Evolutionary conservation across 92 coral and sea anemone species (phyloP).

Genomic region (Isaurus tuberculatus): DNA sequence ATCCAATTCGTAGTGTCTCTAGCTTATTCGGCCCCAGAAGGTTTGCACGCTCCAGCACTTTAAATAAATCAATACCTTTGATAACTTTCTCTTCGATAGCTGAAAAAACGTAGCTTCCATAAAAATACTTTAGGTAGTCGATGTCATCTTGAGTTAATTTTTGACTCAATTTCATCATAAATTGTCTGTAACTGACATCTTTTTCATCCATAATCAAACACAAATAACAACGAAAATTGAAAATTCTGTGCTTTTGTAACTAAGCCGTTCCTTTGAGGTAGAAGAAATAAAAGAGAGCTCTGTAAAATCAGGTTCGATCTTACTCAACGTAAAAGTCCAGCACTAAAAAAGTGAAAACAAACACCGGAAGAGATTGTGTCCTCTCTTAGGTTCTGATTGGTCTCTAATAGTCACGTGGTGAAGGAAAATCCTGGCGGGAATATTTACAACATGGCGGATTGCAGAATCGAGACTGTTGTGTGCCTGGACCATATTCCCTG

Average conservation of each 20-base stretch:
- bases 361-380: not conserved
- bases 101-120: slow-evolving; percentile 21
- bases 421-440: slow-evolving; percentile 72
- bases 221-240: not conserved
- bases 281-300: not conserved
- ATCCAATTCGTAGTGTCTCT: slow-evolving; percentile 13
- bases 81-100: slow-evolving; percentile 38
- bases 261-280: not conserved
- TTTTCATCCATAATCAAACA: slow-evolving; percentile 21
- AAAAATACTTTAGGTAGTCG: slow-evolving; percentile 41
- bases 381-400: slow-evolving; percentile 2
- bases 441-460: slow-evolving; percentile 68
- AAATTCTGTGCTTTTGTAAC: not conserved
- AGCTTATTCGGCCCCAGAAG: slow-evolving; percentile 33
- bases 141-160: slow-evolving; percentile 37
- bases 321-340: not conserved
- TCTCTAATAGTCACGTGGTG: slow-evolving; percentile 51
- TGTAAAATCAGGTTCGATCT: no score
- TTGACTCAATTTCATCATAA: slow-evolving; percentile 46
- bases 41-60: slow-evolving; percentile 27
- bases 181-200: slow-evolving; percentile 10
- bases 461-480: not conserved
- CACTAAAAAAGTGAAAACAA: not conserved
- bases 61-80: slow-evolving; percentile 27
- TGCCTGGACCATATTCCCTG: not conserved